Conservation (phyloP, 2,888 invertebrate genomes). For the Lepidocyrtoides sp. region DNA sequence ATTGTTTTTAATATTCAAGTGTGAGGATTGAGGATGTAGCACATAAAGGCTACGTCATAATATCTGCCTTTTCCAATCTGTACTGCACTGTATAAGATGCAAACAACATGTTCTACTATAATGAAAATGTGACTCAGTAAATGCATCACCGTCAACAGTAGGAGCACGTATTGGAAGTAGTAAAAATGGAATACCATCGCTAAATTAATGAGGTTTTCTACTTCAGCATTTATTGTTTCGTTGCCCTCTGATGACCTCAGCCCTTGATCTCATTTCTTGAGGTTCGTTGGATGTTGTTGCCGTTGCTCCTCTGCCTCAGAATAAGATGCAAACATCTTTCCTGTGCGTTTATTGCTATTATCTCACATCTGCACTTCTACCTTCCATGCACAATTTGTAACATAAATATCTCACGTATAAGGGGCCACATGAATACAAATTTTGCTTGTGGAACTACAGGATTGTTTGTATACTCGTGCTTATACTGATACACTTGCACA, state of each 20-base stretch:
- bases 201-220: constrained; percentile 76
- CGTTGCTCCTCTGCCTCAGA: constrained; percentile 17
- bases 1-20: constrained; percentile 3
- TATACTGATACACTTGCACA: background rate
- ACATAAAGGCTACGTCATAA: background rate
- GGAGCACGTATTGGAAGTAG: background rate
- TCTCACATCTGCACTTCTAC: background rate
- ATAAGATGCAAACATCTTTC: constrained; percentile 54
- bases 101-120: background rate
- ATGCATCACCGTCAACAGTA: background rate
- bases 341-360: background rate
- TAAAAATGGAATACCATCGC: constrained; percentile 38
- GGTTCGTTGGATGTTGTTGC: constrained; percentile 60
- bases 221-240: constrained; percentile 77
- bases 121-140: no score
- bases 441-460: background rate
- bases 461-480: no score
- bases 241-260: constrained; percentile 78
- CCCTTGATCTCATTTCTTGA: constrained; percentile 78
- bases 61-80: background rate
- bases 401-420: background rate
- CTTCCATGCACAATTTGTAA: constrained; percentile 22
- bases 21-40: background rate
- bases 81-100: background rate
- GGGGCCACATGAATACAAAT: background rate